A percentile compares a stretch with the other conserved stretches of the same genome.
phyloP scores from a whole-genome alignment of 2,888 invertebrate species.

The Rhyacophila evoluta region DNA sequence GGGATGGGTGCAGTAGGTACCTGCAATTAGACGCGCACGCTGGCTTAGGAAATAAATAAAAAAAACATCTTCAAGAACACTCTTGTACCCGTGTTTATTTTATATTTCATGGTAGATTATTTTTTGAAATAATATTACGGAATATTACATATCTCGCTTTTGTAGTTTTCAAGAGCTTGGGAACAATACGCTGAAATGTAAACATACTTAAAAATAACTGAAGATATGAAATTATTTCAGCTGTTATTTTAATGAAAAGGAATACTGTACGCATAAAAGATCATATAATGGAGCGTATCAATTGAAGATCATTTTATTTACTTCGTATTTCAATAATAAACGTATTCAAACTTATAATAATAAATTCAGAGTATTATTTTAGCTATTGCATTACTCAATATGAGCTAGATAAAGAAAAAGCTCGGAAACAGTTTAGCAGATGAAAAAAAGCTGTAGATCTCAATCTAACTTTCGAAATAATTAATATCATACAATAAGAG shows the following conservation, averaged over 20 bases:
- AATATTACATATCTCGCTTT: background rate
- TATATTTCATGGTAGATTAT: conserved; percentile 46
- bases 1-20: conserved; percentile 2
- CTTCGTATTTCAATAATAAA: background rate
- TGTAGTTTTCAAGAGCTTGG: background rate
- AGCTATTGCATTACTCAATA: too few relatives aligned
- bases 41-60: background rate
- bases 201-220: background rate
- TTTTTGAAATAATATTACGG: conserved; percentile 32
- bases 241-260: background rate
- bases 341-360: too few relatives aligned
- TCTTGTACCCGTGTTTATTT: background rate
- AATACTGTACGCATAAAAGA: background rate
- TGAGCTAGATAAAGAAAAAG: too few relatives aligned
- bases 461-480: too few relatives aligned
- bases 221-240: background rate
- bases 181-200: background rate
- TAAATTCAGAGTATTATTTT: too few relatives aligned
- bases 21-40: conserved; percentile 2
- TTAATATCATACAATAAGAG: too few relatives aligned
- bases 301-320: background rate
- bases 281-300: background rate
- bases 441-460: too few relatives aligned
- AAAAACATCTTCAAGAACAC: background rate
- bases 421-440: too few relatives aligned